Evolutionary conservation across 2,113 vertebrate species (phyloP).

Genomic region (Dolichallabes microphthalmus): DNA sequence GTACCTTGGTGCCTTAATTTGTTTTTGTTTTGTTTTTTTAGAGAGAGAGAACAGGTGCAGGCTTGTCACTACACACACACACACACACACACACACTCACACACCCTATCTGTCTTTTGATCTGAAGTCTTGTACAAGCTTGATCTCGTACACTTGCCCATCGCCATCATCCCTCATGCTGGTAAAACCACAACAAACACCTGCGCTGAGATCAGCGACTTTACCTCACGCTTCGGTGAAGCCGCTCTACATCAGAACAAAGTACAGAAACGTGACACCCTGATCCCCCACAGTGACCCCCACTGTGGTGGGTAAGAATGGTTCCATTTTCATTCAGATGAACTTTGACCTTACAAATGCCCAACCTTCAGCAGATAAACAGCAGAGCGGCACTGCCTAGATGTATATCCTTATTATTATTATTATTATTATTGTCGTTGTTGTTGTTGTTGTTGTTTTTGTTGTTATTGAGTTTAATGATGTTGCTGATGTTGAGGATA

Average conservation of each 20-base stretch:
- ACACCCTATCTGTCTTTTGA: background rate
- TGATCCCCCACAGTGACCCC: too few relatives aligned
- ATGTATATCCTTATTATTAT: too few relatives aligned
- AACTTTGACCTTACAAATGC: background rate
- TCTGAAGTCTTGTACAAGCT: background rate
- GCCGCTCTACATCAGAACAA: background rate
- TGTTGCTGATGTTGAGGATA: too few relatives aligned
- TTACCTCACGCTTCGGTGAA: background rate
- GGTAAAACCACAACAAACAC: background rate
- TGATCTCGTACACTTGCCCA: background rate
- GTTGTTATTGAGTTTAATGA: too few relatives aligned
- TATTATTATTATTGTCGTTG: too few relatives aligned
- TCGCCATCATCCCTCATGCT: background rate
- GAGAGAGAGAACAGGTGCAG: background rate
- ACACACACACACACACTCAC: conserved; percentile 3
- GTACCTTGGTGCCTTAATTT: background rate
- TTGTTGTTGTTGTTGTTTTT: too few relatives aligned
- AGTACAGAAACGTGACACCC: background rate
- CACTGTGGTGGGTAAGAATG: background rate
- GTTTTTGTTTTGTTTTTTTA: background rate
- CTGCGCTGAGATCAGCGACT: background rate
- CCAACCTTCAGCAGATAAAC: too few relatives aligned
- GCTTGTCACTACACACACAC: background rate
- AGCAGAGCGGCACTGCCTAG: too few relatives aligned
- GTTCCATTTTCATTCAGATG: background rate